Base-by-base conservation (phyloP, 1,140 invertebrate species). In the Stegodyphus dumicola region DNA sequence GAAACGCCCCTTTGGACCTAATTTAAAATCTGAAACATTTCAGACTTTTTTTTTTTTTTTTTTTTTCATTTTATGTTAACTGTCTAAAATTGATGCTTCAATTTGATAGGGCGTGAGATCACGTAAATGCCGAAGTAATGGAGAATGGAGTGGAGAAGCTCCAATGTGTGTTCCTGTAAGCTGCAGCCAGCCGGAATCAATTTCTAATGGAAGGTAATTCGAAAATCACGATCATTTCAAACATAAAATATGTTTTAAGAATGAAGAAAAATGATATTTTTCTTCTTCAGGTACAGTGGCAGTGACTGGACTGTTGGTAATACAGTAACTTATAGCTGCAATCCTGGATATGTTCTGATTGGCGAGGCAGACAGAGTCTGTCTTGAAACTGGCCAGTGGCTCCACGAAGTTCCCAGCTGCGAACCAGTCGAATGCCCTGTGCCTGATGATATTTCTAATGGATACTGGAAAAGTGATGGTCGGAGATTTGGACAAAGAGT, bases 261-360 rank as follows among this genome's bases (percentile, higher is more conserved):
- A 10, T 60, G 5, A 60, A 10, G 56, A 10, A 60, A 60, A 15
- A 10, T 60, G 5, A 15, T 60, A 60, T 73, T 67, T n/a, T 17
- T 17, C 65, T 17, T 6, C 17, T 69, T 33, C 53, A 86, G 84
- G 33, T 86, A 86, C 49, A 86, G 18, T 54, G 88, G 66, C 77
- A 88, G 71, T 53, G 84, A 66, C 87, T 91, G 6, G 85, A 89
- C 7, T n/a, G 83, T 89, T 17, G 89, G 88, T 0, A 87, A 88
- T 56, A 86, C 77, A 9, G 89, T 94, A 17, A 88, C 69, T 48
- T 92, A 91, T 85, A 74, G 54, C 1, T 92, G 92, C 85, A 84
- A 90, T 51, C 75, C 80, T 17, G 91, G 90, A 7, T 91, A 91
- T 87, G 87, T 89, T 18, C 87, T 92, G 5, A 88, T 89, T 11